Conservation (phyloP, 2,888 invertebrate species). For the Mechanitis mazaeus region DNA sequence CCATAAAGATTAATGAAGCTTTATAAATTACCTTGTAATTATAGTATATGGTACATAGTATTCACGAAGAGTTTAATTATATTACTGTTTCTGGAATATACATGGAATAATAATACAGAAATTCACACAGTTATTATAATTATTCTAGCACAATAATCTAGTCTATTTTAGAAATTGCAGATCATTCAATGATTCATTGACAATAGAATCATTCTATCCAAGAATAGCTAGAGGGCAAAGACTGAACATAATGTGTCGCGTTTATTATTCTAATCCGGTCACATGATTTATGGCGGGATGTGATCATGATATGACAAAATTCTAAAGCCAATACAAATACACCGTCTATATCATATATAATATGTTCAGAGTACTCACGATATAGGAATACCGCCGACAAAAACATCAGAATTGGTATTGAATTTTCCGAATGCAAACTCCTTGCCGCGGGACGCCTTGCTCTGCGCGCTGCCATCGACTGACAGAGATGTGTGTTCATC, state of each 20-base stretch:
- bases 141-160: no score
- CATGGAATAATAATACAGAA: no score
- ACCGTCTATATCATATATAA: not conserved
- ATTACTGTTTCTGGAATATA: no score
- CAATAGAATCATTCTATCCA: no score
- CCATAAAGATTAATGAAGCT: slow-evolving; percentile 21
- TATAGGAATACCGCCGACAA: slow-evolving; percentile 96
- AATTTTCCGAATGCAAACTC: slow-evolving; percentile 93
- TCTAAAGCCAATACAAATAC: not conserved
- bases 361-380: slow-evolving; percentile 75
- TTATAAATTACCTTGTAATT: slow-evolving; percentile 21
- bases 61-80: not conserved
- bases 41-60: not conserved
- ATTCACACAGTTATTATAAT: no score
- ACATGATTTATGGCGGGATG: no score
- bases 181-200: no score
- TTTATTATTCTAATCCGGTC: no score
- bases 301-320: no score
- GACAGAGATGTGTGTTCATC: slow-evolving; percentile 89
- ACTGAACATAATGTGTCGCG: no score
- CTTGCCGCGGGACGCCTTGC: slow-evolving; percentile 88
- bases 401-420: slow-evolving; percentile 93
- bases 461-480: slow-evolving; percentile 90
- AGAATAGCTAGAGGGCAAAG: no score
- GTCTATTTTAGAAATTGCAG: no score